phyloP scores from a whole-genome alignment of 2,888 invertebrate species.

The Lutraria lutraria region DNA sequence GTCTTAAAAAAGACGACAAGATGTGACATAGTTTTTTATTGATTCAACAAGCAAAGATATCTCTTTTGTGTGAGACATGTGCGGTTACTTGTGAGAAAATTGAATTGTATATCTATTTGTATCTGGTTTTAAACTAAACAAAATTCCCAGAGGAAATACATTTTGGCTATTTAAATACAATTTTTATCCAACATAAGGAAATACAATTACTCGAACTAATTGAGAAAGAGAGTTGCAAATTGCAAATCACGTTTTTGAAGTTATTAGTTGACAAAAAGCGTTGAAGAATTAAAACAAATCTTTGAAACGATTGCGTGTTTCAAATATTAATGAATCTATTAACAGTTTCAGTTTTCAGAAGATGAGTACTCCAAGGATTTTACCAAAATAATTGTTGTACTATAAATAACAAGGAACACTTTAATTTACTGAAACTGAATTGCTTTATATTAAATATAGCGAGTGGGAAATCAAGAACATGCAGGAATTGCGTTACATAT shows the following conservation, averaged over 20 bases:
- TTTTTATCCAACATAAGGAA: background rate
- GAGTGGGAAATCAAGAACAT: background rate
- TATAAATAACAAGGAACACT: background rate
- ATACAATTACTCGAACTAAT: conserved; percentile 14
- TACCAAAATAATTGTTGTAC: background rate
- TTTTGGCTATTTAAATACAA: background rate
- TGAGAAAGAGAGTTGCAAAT: background rate
- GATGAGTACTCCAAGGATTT: background rate
- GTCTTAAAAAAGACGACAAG: too few relatives aligned
- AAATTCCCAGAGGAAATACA: background rate
- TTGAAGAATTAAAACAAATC: conserved; percentile 1
- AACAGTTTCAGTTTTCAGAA: background rate
- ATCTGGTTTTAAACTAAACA: background rate
- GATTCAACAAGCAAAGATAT: background rate
- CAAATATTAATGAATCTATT: background rate
- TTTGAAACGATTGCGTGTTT: background rate
- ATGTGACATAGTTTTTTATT: background rate
- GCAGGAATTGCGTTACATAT: background rate
- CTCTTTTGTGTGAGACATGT: background rate
- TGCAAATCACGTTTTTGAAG: background rate
- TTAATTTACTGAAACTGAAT: background rate
- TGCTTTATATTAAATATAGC: background rate
- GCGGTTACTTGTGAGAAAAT: background rate
- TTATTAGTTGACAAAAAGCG: background rate
- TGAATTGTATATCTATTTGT: background rate